Evolutionary conservation across 2,113 vertebrate species (phyloP).

Genomic region (Castor canadensis): DNA sequence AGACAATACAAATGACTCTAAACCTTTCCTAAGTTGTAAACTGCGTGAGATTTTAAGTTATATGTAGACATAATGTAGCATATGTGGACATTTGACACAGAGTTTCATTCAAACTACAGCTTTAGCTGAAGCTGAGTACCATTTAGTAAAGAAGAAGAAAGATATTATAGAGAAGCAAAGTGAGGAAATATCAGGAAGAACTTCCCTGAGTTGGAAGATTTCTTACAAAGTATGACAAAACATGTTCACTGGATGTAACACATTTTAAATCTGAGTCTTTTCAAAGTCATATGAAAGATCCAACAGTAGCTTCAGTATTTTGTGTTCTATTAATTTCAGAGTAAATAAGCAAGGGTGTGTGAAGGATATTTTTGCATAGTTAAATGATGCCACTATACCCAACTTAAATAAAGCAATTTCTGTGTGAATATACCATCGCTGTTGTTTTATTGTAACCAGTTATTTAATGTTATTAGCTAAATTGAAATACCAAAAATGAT

Average conservation of each 20-base stretch:
- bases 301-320: neutral
- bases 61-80: neutral
- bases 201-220: neutral
- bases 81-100: neutral
- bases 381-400: neutral
- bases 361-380: neutral
- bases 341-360: neutral
- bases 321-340: neutral
- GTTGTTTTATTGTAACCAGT: neutral
- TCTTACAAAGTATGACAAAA: neutral
- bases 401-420: neutral
- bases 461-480: conserved; percentile 18
- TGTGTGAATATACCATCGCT: neutral
- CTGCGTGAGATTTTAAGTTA: neutral
- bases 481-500: neutral
- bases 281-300: neutral
- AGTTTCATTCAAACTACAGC: neutral
- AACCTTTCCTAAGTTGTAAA: neutral
- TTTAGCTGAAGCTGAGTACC: neutral
- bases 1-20: neutral
- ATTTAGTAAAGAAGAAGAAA: neutral
- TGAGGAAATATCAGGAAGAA: neutral
- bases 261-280: neutral
- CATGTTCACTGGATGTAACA: neutral
- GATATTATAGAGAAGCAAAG: neutral